Conservation (phyloP, 2,888 invertebrate genomes). For the Drosophila tripunctata region DNA sequence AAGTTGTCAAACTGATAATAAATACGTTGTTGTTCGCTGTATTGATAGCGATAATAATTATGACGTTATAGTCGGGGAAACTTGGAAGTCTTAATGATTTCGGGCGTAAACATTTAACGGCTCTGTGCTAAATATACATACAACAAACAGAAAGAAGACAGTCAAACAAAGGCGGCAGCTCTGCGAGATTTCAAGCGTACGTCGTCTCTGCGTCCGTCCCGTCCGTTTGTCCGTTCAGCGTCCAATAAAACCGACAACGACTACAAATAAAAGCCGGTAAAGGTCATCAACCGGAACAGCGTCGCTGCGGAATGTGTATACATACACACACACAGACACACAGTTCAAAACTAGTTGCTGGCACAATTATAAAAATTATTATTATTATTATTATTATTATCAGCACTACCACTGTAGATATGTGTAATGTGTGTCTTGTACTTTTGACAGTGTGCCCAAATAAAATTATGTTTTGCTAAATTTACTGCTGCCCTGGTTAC, state of each 20-base stretch:
- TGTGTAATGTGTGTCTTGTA: not conserved
- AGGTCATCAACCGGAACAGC: conserved; percentile 83
- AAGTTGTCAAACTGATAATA: conserved; percentile 14
- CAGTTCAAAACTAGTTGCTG: conserved; percentile 47
- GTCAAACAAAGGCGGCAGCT: conserved; percentile 27
- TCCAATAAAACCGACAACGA: conserved; percentile 39
- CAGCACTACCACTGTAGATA: conserved; percentile 11
- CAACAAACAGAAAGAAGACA: no score
- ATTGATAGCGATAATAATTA: conserved; percentile 8
- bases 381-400: no score
- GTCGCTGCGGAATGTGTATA: conserved; percentile 49
- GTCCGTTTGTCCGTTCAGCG: no score
- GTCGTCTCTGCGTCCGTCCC: no score
- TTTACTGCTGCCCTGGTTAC: conserved; percentile 74
- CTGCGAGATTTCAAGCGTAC: conserved; percentile 24
- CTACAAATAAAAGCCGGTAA: conserved; percentile 80
- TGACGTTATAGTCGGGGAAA: conserved; percentile 32
- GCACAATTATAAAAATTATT: conserved; percentile 47
- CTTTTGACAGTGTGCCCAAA: conserved; percentile 27
- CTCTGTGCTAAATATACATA: conserved; percentile 44
- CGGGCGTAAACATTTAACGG: conserved; percentile 48
- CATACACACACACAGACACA: conserved; percentile 23
- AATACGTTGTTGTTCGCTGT: no score
- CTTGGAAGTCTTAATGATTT: conserved; percentile 27
- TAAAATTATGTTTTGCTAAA: conserved; percentile 72